Percentiles rank a stretch among this genome's conserved stretches.
Evolutionary conservation across 1,140 invertebrate genomes (phyloP).

Genomic region (Brachionus rotundiformis): DNA sequence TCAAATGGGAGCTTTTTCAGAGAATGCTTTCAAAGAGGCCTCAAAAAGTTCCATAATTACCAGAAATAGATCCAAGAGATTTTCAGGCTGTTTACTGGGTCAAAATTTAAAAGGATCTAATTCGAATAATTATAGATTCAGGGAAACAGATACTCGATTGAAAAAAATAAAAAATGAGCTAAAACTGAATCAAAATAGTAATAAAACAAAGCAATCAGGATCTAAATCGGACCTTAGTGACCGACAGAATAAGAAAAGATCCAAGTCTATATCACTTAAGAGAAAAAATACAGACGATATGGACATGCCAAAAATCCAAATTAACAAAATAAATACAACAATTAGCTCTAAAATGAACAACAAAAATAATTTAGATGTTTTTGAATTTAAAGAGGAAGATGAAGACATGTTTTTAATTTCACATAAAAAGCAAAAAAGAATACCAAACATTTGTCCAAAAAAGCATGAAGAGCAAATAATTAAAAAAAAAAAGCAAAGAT

Average conservation of each 20-base stretch:
- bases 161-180: constrained; percentile 17
- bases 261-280: background rate
- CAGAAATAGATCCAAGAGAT: constrained; percentile 14
- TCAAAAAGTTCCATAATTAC: constrained; percentile 2
- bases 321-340: background rate
- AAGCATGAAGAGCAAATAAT: background rate
- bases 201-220: background rate
- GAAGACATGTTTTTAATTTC: background rate
- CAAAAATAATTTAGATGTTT: background rate
- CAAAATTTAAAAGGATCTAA: background rate
- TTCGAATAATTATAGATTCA: constrained; percentile 28
- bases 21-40: background rate
- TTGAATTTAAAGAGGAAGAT: constrained; percentile 35
- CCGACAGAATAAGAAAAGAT: background rate
- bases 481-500: background rate
- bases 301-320: background rate
- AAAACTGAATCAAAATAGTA: background rate
- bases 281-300: background rate
- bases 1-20: constrained; percentile 19
- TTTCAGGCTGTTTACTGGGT: background rate
- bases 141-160: constrained; percentile 33
- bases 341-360: background rate
- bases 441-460: background rate
- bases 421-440: background rate
- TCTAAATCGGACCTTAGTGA: background rate